Evolutionary conservation across 2,888 invertebrate genomes (phyloP).

Genomic region (Pollenia amentaria): DNA sequence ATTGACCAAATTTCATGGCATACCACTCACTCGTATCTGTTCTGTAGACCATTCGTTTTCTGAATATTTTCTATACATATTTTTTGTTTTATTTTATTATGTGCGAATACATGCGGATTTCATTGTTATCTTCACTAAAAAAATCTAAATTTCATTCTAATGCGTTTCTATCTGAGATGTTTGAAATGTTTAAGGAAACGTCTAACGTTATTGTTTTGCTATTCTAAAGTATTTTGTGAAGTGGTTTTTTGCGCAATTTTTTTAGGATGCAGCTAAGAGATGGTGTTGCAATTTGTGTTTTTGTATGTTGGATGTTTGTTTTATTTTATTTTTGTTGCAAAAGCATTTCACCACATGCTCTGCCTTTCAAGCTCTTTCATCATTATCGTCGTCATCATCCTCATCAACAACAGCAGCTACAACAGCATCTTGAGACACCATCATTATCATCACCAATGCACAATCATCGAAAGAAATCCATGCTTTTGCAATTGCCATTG

Average conservation of each 20-base stretch:
- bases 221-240: conserved; percentile 31
- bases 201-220: conserved; percentile 54
- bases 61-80: conserved; percentile 14
- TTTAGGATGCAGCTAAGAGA: conserved; percentile 18
- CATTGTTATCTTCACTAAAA: conserved; percentile 67
- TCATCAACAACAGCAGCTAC: conserved; percentile 44
- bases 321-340: conserved; percentile 25
- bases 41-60: conserved; percentile 37
- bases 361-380: conserved; percentile 48
- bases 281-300: conserved; percentile 70
- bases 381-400: conserved; percentile 61
- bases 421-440: conserved; percentile 52
- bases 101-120: conserved; percentile 67
- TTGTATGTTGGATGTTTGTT: conserved; percentile 46
- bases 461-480: conserved; percentile 44
- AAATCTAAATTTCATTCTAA: conserved; percentile 72
- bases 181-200: conserved; percentile 60
- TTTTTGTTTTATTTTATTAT: conserved; percentile 51
- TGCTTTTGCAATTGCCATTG: conserved; percentile 46
- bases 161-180: conserved; percentile 69
- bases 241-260: conserved; percentile 1
- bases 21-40: conserved; percentile 33
- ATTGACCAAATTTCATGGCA: conserved; percentile 29
- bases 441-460: not conserved
- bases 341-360: conserved; percentile 49